phyloP scores from a whole-genome alignment of 1,140 invertebrate species.

The Camponotus pennsylvanicus region DNA sequence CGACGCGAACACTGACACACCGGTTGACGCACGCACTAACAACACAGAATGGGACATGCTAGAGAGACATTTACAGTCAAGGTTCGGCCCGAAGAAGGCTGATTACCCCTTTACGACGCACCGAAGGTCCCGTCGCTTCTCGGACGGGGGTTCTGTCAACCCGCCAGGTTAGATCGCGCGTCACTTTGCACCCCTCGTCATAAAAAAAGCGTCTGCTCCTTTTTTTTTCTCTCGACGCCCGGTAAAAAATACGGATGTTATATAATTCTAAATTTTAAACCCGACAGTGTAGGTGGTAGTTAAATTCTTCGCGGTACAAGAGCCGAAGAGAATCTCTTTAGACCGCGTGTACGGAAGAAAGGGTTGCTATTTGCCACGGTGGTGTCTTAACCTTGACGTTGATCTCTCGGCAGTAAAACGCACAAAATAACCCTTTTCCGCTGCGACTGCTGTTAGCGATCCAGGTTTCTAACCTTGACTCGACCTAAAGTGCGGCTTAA shows the following conservation, averaged over 20 bases:
- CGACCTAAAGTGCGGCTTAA: constrained; percentile 21
- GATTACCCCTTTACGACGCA: constrained; percentile 85
- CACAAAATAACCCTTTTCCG: constrained; percentile 81
- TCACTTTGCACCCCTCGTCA: constrained; percentile 69
- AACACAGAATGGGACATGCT: constrained; percentile 59
- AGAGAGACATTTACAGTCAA: constrained; percentile 78
- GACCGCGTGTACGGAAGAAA: constrained; percentile 75
- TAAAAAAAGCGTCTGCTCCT: constrained; percentile 73
- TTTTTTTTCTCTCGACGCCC: not conserved
- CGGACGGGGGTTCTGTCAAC: constrained; percentile 31
- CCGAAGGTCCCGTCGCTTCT: constrained; percentile 78
- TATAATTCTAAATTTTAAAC: constrained; percentile 64
- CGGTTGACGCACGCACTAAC: constrained; percentile 51
- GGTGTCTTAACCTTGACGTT: constrained; percentile 65
- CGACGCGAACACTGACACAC: constrained; percentile 63
- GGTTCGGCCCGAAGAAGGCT: constrained; percentile 80
- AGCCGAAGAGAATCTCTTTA: constrained; percentile 2
- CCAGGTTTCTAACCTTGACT: constrained; percentile 37
- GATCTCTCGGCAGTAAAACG: constrained; percentile 55
- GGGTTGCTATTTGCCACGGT: constrained; percentile 78
- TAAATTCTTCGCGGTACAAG: constrained; percentile 44
- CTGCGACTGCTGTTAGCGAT: not conserved
- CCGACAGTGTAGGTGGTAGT: not conserved
- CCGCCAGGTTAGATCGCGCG: constrained; percentile 29
- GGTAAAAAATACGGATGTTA: constrained; percentile 64